Evolutionary conservation across 2,113 vertebrate genomes (phyloP).

Genomic region (Heterocephalus glaber): DNA sequence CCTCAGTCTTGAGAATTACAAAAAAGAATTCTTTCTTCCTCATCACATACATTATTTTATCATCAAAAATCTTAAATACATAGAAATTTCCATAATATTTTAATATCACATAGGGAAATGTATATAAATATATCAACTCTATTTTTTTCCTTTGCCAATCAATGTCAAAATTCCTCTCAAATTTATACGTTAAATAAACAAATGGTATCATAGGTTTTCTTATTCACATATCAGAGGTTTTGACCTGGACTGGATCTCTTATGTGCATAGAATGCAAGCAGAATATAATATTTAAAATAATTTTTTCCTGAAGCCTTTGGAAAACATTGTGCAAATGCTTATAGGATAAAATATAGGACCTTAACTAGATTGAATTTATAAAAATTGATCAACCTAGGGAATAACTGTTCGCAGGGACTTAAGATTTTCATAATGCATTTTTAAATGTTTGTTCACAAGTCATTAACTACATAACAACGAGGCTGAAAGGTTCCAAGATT

Average conservation of each 20-base stretch:
- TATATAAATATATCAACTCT: neutral
- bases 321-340: neutral
- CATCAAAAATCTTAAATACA: neutral
- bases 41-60: neutral
- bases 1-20: neutral
- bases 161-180: neutral
- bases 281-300: neutral
- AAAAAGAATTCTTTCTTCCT: neutral
- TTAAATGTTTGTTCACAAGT: conserved; percentile 73
- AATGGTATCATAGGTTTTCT: neutral
- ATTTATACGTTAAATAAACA: neutral
- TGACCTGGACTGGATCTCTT: neutral
- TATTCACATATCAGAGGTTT: neutral
- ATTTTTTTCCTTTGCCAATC: neutral
- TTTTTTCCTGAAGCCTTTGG: neutral
- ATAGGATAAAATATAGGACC: neutral
- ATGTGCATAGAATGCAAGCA: neutral
- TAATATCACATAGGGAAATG: neutral
- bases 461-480: conserved; percentile 58
- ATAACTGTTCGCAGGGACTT: conserved; percentile 47
- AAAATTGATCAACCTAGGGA: conserved; percentile 33
- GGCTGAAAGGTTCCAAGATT: neutral
- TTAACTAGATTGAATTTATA: conserved; percentile 1
- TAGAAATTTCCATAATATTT: neutral
- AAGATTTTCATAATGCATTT: conserved; percentile 48